Percentiles rank a stretch among this genome's conserved stretches.
phyloP scores from a whole-genome alignment of 2,113 vertebrate genomes.

The Crotalus tigris region DNA sequence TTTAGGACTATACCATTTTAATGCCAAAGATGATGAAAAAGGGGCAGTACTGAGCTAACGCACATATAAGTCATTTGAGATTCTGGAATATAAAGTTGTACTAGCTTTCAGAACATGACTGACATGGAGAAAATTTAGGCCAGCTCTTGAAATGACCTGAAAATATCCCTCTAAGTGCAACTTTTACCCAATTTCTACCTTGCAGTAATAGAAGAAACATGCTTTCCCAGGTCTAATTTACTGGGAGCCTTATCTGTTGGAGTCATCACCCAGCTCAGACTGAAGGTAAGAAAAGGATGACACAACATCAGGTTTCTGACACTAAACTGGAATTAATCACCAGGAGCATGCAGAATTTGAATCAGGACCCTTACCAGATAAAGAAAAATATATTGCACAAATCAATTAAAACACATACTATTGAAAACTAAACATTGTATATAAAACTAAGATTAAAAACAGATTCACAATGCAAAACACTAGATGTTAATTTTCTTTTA shows the following conservation, averaged over 20 bases:
- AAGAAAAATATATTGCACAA: background rate
- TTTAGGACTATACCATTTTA: background rate
- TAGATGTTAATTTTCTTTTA: background rate
- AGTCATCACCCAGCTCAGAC: background rate
- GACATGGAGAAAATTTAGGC: background rate
- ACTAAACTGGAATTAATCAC: background rate
- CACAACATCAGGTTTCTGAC: background rate
- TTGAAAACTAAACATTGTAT: background rate
- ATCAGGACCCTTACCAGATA: background rate
- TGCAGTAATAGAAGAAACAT: background rate
- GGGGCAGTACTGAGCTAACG: background rate
- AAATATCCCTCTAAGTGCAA: background rate
- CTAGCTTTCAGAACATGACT: background rate
- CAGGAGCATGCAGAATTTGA: background rate
- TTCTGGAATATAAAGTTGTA: background rate
- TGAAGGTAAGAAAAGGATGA: background rate
- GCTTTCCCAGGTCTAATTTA: background rate
- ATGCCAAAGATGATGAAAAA: background rate
- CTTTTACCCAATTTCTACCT: background rate
- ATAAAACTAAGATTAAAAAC: background rate
- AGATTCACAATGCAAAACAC: background rate
- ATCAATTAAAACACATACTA: background rate
- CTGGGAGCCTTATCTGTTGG: background rate
- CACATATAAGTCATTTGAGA: background rate
- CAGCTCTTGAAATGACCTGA: background rate